A percentile compares a stretch with the other conserved stretches of the same genome.
These are phyloP conservation scores for Trachops cirrhosus DNA, from an alignment of 2,797 vertebrate genomes.

Conservation along the genomic window DNA sequence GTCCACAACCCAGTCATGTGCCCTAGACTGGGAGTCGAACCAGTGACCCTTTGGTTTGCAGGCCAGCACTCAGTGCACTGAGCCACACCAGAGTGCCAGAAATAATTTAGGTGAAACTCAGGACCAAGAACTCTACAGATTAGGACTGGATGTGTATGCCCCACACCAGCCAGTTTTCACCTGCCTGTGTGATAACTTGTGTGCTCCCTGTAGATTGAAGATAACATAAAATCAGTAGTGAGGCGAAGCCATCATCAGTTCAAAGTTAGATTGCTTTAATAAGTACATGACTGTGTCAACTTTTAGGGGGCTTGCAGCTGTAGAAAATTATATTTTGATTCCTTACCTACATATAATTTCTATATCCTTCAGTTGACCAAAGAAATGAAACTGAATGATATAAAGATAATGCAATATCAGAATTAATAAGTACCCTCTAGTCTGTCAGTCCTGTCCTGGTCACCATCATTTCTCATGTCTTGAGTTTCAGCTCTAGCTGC, in stretches of 20 bases:
- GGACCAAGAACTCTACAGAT: not conserved
- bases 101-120: constrained; percentile 1
- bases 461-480: constrained; percentile 21
- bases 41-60: no score
- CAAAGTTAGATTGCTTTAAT: constrained; percentile 19
- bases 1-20: no score
- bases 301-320: not conserved
- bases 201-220: not conserved
- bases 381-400: constrained; percentile 46
- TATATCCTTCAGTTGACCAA: constrained; percentile 8
- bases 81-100: not conserved
- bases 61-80: no score
- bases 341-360: not conserved
- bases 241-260: not conserved
- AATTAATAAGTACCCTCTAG: constrained; percentile 15
- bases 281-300: not conserved
- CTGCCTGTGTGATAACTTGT: not conserved
- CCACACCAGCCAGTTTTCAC: not conserved
- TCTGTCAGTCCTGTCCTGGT: constrained; percentile 30
- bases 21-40: no score
- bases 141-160: not conserved
- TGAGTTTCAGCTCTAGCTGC: constrained; percentile 19
- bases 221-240: constrained; percentile 14
- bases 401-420: not conserved
- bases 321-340: constrained; percentile 22